Percentiles rank a stretch among this genome's conserved stretches.
These are phyloP conservation scores for Nixonia krombeini DNA, from an alignment of 1,140 invertebrate genomes.

Conservation along the genomic window DNA sequence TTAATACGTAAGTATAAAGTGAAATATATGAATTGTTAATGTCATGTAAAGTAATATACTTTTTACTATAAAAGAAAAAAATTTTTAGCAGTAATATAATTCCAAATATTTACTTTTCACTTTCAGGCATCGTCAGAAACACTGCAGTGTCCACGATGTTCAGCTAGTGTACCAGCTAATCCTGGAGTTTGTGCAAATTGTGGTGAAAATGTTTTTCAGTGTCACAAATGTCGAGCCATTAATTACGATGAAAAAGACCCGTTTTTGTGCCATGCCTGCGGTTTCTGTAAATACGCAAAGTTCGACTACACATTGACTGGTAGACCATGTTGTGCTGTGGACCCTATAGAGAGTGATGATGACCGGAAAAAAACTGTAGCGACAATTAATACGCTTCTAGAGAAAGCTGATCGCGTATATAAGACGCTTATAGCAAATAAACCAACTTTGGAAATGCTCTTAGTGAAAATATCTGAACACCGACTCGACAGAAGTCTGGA, in stretches of 20 bases:
- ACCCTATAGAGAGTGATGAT: constrained; percentile 97
- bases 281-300: constrained; percentile 99
- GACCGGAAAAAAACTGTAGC: constrained; percentile 95
- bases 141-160: constrained; percentile 95
- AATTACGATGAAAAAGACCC: constrained; percentile 99
- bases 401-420: constrained; percentile 96
- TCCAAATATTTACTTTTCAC: too few relatives aligned
- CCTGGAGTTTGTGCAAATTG: constrained; percentile 98
- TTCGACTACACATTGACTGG: constrained; percentile 95
- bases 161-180: constrained; percentile 95
- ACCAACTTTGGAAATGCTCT: constrained; percentile 87
- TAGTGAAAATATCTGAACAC: constrained; percentile 85
- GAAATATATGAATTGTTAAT: too few relatives aligned
- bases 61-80: too few relatives aligned
- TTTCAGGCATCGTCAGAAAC: constrained; percentile 84
- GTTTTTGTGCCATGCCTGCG: constrained; percentile 98
- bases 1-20: too few relatives aligned
- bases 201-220: constrained; percentile 99
- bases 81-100: too few relatives aligned
- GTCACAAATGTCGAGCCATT: constrained; percentile 97
- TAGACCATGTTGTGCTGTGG: constrained; percentile 93
- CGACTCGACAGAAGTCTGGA: constrained; percentile 77
- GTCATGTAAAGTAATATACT: too few relatives aligned
- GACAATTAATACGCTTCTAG: constrained; percentile 89
- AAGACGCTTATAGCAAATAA: constrained; percentile 91